phyloP scores from a whole-genome alignment of 2,797 vertebrate species.

The Apodemus agrarius region DNA sequence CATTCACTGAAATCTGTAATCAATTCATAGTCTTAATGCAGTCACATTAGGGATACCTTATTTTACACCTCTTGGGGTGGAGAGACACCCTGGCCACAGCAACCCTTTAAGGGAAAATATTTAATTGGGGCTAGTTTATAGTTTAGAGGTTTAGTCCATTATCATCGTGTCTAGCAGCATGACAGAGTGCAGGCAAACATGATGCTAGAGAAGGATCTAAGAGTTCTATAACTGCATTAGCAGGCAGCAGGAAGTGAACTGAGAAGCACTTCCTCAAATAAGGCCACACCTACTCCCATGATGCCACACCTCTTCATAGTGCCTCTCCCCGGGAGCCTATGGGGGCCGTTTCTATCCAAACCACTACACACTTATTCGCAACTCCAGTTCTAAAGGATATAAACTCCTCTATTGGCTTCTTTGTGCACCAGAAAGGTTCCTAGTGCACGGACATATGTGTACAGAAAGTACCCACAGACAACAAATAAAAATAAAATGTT shows the following conservation, averaged over 20 bases:
- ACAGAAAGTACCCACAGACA: not conserved
- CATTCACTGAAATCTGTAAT: not conserved
- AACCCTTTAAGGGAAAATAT: not conserved
- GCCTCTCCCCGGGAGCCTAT: not conserved
- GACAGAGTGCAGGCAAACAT: not conserved
- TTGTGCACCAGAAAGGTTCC: not conserved
- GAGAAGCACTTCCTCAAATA: not conserved
- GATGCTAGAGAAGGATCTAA: not conserved
- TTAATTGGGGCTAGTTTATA: not conserved
- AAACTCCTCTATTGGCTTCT: not conserved
- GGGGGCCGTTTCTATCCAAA: not conserved
- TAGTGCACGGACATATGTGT: not conserved
- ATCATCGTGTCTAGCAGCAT: not conserved
- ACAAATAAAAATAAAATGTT: not conserved
- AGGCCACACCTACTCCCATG: not conserved
- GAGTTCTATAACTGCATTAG: not conserved
- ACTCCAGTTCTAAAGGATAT: not conserved
- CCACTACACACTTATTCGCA: not conserved
- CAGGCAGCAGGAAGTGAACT: not conserved
- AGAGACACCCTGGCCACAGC: not conserved
- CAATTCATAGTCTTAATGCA: slow-evolving; percentile 8
- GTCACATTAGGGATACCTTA: not conserved
- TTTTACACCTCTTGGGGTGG: not conserved
- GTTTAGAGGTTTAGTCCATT: not conserved
- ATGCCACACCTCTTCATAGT: not conserved